These are phyloP conservation scores for Scrobipalpa atriplicella DNA, from an alignment of 2,888 invertebrate species.

Conservation along the genomic window DNA sequence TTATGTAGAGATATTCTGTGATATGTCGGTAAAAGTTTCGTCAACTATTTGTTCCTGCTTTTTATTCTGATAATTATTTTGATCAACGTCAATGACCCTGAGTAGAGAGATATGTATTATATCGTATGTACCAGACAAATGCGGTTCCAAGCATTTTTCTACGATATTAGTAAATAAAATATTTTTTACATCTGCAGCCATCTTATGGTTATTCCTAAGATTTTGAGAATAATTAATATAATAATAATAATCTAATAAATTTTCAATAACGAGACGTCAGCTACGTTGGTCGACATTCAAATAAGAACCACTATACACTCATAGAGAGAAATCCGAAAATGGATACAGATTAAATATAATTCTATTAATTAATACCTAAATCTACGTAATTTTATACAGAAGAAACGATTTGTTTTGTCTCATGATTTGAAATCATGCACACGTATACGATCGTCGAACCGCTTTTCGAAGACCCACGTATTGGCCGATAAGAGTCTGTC, in stretches of 20 bases:
- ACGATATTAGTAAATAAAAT: constrained; percentile 78
- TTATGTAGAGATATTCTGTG: constrained; percentile 63
- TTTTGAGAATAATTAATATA: constrained; percentile 66
- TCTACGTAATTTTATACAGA: constrained; percentile 78
- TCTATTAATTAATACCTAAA: constrained; percentile 79
- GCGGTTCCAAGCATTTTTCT: constrained; percentile 74
- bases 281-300: constrained; percentile 82
- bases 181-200: constrained; percentile 79
- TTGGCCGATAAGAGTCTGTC: constrained; percentile 50
- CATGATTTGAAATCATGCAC: constrained; percentile 80
- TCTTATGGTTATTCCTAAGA: constrained; percentile 80
- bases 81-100: constrained; percentile 54
- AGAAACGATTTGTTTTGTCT: constrained; percentile 70
- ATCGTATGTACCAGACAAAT: constrained; percentile 54
- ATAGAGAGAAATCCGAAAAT: constrained; percentile 82
- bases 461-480: constrained; percentile 75
- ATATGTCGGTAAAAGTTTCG: constrained; percentile 64
- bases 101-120: constrained; percentile 75
- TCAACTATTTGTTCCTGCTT: constrained; percentile 34
- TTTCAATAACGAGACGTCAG: constrained; percentile 80
- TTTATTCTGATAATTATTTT: constrained; percentile 48
- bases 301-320: constrained; percentile 82
- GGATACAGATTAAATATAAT: constrained; percentile 81
- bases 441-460: constrained; percentile 80
- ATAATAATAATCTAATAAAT: constrained; percentile 78